Percentiles rank a stretch among this genome's conserved stretches.
Evolutionary conservation across 1,140 invertebrate species (phyloP).

Genomic region (Oncopeltus fasciatus): DNA sequence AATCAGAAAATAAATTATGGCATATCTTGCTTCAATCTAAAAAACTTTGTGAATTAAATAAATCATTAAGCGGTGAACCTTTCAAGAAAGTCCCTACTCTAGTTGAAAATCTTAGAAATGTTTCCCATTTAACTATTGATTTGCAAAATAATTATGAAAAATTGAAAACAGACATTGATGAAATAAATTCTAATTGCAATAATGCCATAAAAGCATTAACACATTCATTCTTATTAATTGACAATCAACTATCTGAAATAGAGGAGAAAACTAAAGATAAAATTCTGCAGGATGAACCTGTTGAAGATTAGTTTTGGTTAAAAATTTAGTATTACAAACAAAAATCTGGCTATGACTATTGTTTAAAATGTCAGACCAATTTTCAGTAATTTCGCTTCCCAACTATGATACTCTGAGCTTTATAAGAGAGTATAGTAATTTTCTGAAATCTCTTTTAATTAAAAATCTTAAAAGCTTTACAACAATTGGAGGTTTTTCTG

Average conservation of each 20-base stretch:
- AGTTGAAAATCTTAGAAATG: slow-evolving; percentile 7
- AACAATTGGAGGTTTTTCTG: neutral
- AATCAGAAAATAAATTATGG: slow-evolving; percentile 13
- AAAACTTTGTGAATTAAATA: slow-evolving; percentile 8
- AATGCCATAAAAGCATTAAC: neutral
- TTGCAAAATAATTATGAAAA: neutral
- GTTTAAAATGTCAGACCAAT: neutral
- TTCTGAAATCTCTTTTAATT: neutral
- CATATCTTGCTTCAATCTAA: neutral
- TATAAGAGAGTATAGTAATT: neutral
- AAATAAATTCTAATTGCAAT: slow-evolving; percentile 3
- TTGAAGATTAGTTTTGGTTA: neutral
- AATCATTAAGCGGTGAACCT: neutral
- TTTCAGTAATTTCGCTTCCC: neutral
- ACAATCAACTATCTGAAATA: neutral
- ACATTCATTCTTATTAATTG: neutral
- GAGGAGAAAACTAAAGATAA: neutral
- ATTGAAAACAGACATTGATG: neutral
- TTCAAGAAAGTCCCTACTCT: slow-evolving; percentile 14
- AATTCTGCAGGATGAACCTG: neutral
- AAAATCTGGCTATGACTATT: no score
- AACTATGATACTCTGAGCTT: neutral
- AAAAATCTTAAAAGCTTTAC: neutral
- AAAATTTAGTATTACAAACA: no score
- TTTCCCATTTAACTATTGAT: slow-evolving; percentile 3